Base-by-base conservation (phyloP, 2,888 invertebrate species). In the Capitulum mitella region DNA sequence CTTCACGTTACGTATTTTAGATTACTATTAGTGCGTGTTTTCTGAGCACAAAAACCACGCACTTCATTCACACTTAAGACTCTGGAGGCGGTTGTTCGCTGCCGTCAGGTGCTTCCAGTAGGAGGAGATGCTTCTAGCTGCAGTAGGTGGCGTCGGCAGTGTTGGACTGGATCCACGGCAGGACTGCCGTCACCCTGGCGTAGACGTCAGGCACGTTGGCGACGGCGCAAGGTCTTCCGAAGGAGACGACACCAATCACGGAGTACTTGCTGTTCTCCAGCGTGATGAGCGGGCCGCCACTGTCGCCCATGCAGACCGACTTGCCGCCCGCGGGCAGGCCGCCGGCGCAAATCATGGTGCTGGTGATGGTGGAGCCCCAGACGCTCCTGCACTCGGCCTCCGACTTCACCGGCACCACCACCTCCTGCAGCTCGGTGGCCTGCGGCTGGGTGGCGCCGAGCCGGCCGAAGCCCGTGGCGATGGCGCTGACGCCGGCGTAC, bases 211-310 rank as follows among this genome's bases (percentile, higher is more conserved):
- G 77, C 29, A 40, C 26, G 34, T 51, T 43, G 32, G 32, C 40
- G 29, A 29, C 19, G 43, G 43, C 54, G 29, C 77, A 77, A 46
- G 43, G 40, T 26, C 43, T n/a, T 22, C 77, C 77, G 77, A 37
- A 77, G 22, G 77, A 77, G 0, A 77, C 77, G 32, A 51, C 77
- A 22, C 43, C 77, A 19, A 51, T 51, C 32, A 77, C n/a, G n/a
- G n/a, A n/a, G n/a, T n/a, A n/a, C n/a, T n/a, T n/a, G n/a, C n/a
- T n/a, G n/a, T n/a, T n/a, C n/a, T n/a, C n/a, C n/a, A n/a, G n/a
- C n/a, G n/a, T n/a, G n/a, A n/a, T n/a, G n/a, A n/a, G n/a, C n/a
- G n/a, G n/a, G n/a, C n/a, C n/a, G n/a, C n/a, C n/a, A n/a, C 48
- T 51, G 46, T 43, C 43, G 26, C 43, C 51, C 43, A 40, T 43